Base-by-base conservation (phyloP, 1,140 invertebrate genomes). In the Telenomus remus region DNA sequence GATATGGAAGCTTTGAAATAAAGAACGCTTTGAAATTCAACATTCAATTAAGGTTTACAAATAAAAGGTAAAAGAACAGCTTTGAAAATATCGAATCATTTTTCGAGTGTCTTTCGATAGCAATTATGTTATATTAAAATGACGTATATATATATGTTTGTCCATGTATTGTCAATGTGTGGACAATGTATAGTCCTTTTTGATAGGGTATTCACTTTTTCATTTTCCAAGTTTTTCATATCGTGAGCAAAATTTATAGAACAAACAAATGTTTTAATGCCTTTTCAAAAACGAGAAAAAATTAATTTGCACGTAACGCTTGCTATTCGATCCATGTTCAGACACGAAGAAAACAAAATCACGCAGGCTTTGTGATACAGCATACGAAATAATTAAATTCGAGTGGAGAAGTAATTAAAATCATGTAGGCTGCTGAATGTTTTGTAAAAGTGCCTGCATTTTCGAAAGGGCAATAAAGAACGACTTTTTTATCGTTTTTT, bases 361-460 rank as follows among this genome's bases (percentile, higher is more conserved):
- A 34, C 10, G 8, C 9, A 39, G 35, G 13, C 13, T 53, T 10
- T 50, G 14, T 44, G 46, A 19, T 49, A 39, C 15, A 19, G 19
- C 42, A 16, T 60, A 43, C 49, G 14, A 37, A 60, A 49, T 50
- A 34, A 50, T 63, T 19, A 51, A 63, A 50, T 13, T 10, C 12
- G 16, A 51, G 14, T 46, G 59, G 43, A 60, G 37, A n/a, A 27
- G 19, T 27, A 27, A 27, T 27, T 27, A 27, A 27, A 27, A 27
- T 27, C 19, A 27, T 27, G 6, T 3, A 27, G 19, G 19, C 19
- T 27, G 19, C 19, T 27, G 19, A 27, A 27, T 27, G 19, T 27
- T 27, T 27, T 6, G 19, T 27, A 27, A 27, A 27, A 27, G 19
- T 27, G 19, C 6, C 1, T 27, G 19, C 1, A 27, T 27, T 27